Conservation (phyloP, 2,888 invertebrate genomes). For the Pachydiplax longipennis region DNA sequence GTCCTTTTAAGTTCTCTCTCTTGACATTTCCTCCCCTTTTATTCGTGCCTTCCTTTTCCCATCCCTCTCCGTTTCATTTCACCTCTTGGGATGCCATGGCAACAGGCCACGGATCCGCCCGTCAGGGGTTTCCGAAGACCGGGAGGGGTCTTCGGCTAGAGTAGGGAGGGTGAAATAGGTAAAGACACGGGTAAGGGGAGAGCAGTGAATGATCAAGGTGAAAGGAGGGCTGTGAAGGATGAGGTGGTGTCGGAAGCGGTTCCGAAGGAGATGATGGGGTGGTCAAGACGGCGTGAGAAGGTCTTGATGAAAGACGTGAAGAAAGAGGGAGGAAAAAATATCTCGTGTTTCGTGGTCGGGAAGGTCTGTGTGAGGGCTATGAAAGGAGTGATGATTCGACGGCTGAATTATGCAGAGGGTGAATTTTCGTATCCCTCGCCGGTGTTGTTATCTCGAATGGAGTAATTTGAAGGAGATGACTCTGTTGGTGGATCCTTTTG, state of each 20-base stretch:
- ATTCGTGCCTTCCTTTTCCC: not conserved
- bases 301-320: conserved; percentile 12
- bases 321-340: not conserved
- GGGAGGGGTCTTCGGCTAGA: not conserved
- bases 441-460: too few relatives aligned
- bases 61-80: conserved; percentile 6
- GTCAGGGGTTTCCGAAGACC: conserved; percentile 5
- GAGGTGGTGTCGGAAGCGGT: conserved; percentile 24
- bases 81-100: not conserved
- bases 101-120: conserved; percentile 17
- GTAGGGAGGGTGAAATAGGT: not conserved
- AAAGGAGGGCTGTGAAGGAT: not conserved
- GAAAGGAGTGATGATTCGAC: not conserved
- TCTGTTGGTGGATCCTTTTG: too few relatives aligned
- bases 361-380: not conserved
- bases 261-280: conserved; percentile 16
- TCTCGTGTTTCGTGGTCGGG: not conserved
- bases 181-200: not conserved
- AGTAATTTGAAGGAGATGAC: too few relatives aligned
- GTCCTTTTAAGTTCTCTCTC: not conserved
- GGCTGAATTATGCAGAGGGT: not conserved
- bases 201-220: conserved; percentile 25
- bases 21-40: not conserved
- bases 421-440: too few relatives aligned
- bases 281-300: conserved; percentile 35